These are phyloP conservation scores for Drosophila dunni DNA, from an alignment of 1,140 invertebrate species.

Conservation along the genomic window DNA sequence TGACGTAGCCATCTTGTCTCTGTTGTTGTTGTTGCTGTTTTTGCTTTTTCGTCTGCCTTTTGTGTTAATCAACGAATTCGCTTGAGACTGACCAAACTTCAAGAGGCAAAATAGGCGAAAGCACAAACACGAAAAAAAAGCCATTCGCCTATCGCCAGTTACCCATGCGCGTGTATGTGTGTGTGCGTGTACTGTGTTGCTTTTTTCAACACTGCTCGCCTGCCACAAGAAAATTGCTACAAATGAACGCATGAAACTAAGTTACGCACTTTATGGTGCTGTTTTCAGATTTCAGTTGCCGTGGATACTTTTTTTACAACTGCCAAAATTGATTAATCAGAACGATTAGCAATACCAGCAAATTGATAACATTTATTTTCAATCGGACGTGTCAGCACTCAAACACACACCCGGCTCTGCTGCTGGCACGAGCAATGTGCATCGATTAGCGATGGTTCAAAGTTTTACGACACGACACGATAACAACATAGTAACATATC, in stretches of 20 bases:
- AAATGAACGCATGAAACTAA: not conserved
- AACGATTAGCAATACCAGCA: conserved; percentile 8
- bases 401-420: not conserved
- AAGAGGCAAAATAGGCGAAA: conserved; percentile 36
- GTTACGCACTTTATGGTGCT: not conserved
- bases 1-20: conserved; percentile 18
- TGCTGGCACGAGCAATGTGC: not conserved
- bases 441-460: conserved; percentile 29
- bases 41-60: conserved; percentile 20
- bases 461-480: not conserved
- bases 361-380: conserved; percentile 29
- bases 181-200: not conserved
- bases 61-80: conserved; percentile 43
- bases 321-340: conserved; percentile 21
- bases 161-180: conserved; percentile 5
- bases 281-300: not conserved
- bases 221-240: not conserved
- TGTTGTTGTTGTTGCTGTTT: conserved; percentile 7
- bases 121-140: conserved; percentile 3
- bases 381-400: not conserved
- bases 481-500: not conserved
- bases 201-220: conserved; percentile 6
- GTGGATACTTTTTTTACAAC: not conserved
- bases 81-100: conserved; percentile 38
- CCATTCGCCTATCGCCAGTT: conserved; percentile 18